These are phyloP conservation scores for Rousettus madagascariensis DNA, from an alignment of 2,797 vertebrate species.

Conservation along the genomic window DNA sequence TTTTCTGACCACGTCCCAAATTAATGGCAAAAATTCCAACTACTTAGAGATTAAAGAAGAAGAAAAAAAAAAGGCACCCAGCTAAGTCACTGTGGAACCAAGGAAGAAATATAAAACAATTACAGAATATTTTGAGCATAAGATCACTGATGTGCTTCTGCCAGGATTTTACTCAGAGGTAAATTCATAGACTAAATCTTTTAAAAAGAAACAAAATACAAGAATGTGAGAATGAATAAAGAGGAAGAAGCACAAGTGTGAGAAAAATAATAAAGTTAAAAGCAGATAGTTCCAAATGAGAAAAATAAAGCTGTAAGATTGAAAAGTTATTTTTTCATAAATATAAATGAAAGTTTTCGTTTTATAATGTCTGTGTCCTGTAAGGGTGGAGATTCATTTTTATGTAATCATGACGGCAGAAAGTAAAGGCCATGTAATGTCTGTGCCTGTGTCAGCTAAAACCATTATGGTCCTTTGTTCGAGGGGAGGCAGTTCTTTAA, in stretches of 20 bases:
- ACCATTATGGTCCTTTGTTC: neutral
- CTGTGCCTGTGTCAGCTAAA: neutral
- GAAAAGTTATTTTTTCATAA: neutral
- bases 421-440: neutral
- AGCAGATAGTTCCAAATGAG: neutral
- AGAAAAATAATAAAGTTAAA: neutral
- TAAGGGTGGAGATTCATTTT: neutral
- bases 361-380: neutral
- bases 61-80: neutral
- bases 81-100: slow-evolving; percentile 28
- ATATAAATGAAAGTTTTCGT: neutral
- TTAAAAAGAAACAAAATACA: neutral
- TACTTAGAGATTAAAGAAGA: slow-evolving; percentile 1
- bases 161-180: neutral
- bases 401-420: neutral
- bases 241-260: neutral
- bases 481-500: neutral
- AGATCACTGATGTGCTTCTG: neutral
- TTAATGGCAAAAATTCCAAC: slow-evolving; percentile 24
- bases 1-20: slow-evolving; percentile 37
- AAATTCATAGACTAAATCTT: slow-evolving; percentile 15
- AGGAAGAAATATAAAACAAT: slow-evolving; percentile 34
- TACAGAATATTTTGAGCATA: neutral
- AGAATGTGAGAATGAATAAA: slow-evolving; percentile 11
- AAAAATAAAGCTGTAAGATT: neutral